phyloP scores from a whole-genome alignment of 2,888 invertebrate species.

The Choristoneura rosaceana region DNA sequence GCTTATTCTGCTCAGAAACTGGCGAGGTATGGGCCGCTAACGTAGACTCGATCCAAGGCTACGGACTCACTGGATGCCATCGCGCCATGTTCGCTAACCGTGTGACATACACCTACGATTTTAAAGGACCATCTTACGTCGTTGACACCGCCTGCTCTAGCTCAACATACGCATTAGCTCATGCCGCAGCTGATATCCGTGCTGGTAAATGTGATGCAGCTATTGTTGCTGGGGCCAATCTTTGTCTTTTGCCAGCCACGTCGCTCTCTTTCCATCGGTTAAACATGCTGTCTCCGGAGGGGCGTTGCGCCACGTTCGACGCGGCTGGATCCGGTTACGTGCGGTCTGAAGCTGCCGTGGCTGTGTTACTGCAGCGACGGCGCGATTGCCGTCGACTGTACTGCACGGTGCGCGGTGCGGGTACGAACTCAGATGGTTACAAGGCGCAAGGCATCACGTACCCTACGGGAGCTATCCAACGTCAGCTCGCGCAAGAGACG shows the following conservation, averaged over 20 bases:
- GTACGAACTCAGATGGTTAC: conserved; percentile 96
- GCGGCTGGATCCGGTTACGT: conserved; percentile 96
- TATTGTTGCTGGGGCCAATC: conserved; percentile 96
- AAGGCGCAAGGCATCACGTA: conserved; percentile 96
- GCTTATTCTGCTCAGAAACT: conserved; percentile 95
- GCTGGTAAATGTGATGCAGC: conserved; percentile 97
- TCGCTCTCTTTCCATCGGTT: conserved; percentile 97
- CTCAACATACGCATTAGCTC: conserved; percentile 95
- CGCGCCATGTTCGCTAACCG: conserved; percentile 99
- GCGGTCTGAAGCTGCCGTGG: conserved; percentile 94
- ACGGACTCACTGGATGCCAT: conserved; percentile 97
- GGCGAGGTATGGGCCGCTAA: conserved; percentile 94
- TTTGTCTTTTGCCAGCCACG: conserved; percentile 95
- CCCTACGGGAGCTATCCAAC: conserved; percentile 93
- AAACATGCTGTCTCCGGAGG: conserved; percentile 95
- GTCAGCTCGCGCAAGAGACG: conserved; percentile 87
- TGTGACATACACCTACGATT: conserved; percentile 86
- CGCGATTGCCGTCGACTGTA: conserved; percentile 92
- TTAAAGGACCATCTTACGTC: conserved; percentile 62
- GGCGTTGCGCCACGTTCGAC: conserved; percentile 86
- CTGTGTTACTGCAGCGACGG: conserved; percentile 92
- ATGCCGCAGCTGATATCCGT: conserved; percentile 92
- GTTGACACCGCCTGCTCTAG: conserved; percentile 99
- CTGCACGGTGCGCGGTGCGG: conserved; percentile 94
- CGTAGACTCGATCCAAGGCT: conserved; percentile 94